A percentile compares a stretch with the other conserved stretches of the same genome.
phyloP scores from a whole-genome alignment of 2,113 vertebrate species.

The Zapus hudsonius region DNA sequence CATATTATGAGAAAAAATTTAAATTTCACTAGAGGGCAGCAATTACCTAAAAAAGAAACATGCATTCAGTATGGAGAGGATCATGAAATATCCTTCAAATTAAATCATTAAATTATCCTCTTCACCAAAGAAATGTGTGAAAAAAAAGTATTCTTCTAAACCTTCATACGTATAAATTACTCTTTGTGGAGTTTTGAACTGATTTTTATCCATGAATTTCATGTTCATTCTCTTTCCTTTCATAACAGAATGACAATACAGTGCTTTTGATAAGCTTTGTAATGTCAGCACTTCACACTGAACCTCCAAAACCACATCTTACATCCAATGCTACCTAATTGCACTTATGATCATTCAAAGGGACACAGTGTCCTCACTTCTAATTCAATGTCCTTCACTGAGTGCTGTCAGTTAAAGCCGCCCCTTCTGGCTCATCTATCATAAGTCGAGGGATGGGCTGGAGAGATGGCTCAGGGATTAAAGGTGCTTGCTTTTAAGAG shows the following conservation, averaged over 20 bases:
- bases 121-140: not conserved
- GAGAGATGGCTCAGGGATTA: too few species aligned
- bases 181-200: not conserved
- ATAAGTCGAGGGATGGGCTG: not conserved
- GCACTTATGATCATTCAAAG: not conserved
- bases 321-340: not conserved
- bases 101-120: not conserved
- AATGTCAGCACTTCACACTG: not conserved
- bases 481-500: not conserved
- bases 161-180: constrained; percentile 17
- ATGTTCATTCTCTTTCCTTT: not conserved
- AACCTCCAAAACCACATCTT: not conserved
- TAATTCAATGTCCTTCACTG: not conserved
- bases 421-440: not conserved
- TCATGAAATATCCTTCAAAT: not conserved
- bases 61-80: not conserved
- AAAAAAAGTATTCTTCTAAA: not conserved
- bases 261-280: not conserved
- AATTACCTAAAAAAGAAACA: constrained; percentile 66
- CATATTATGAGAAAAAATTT: constrained; percentile 22
- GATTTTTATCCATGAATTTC: not conserved
- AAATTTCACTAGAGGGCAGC: constrained; percentile 85
- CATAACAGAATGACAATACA: not conserved
- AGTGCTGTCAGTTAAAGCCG: not conserved
- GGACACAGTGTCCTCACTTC: not conserved